phyloP scores from a whole-genome alignment of 2,113 vertebrate genomes.

The Bagarius yarrelli region DNA sequence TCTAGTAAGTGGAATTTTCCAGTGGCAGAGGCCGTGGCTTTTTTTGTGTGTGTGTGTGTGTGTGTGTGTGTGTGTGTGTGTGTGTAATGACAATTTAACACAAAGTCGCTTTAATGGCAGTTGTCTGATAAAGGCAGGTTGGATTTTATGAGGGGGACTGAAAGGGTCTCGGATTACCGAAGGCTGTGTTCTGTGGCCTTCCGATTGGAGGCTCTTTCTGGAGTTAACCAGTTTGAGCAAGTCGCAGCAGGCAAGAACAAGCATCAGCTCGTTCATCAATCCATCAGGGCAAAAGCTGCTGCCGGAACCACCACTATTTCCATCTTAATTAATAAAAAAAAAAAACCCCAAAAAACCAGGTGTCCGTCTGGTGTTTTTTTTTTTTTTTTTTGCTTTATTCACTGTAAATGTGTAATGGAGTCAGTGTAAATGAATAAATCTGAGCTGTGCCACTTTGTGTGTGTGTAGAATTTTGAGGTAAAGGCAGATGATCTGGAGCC shows the following conservation, averaged over 20 bases:
- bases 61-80: background rate
- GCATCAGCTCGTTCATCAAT: background rate
- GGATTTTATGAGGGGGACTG: slow-evolving; percentile 5
- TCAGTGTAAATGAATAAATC: background rate
- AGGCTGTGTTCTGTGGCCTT: slow-evolving; percentile 9
- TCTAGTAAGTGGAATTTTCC: slow-evolving; percentile 71
- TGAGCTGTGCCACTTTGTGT: background rate
- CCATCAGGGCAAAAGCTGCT: background rate
- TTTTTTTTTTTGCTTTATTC: background rate
- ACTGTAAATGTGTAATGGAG: background rate
- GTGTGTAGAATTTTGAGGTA: slow-evolving; percentile 90
- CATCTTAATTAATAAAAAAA: background rate
- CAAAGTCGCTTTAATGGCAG: slow-evolving; percentile 23
- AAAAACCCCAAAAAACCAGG: background rate
- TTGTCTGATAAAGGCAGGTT: slow-evolving; percentile 29
- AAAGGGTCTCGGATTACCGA: slow-evolving; percentile 17
- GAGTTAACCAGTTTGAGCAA: slow-evolving; percentile 16
- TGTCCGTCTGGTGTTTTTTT: background rate
- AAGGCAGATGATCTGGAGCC: slow-evolving; percentile 97
- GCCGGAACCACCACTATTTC: background rate
- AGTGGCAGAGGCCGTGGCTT: slow-evolving; percentile 47
- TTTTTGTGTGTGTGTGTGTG: background rate
- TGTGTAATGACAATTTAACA: slow-evolving; percentile 4
- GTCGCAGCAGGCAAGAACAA: slow-evolving; percentile 5
- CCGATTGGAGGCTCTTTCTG: slow-evolving; percentile 14